phyloP scores from a whole-genome alignment of 2,888 invertebrate genomes.

The Eilema caniola region DNA sequence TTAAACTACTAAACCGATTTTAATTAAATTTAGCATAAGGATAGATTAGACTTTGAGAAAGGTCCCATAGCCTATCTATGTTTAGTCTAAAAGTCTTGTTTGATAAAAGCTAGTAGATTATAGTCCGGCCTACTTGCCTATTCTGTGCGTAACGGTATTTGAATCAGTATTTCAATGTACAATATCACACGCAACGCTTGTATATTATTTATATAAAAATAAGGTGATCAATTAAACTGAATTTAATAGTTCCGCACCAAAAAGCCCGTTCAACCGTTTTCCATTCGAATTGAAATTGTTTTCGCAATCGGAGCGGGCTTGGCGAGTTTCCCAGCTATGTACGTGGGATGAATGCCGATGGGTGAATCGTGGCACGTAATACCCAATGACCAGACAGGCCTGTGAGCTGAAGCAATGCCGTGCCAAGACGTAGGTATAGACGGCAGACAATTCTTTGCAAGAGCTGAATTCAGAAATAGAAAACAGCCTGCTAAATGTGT shows the following conservation, averaged over 20 bases:
- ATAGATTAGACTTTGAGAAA: too few relatives aligned
- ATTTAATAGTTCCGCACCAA: conserved; percentile 50
- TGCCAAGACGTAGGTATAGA: conserved; percentile 15
- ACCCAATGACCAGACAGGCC: conserved; percentile 25
- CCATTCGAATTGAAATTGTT: conserved; percentile 58
- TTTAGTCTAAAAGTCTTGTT: too few relatives aligned
- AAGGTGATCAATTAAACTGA: conserved; percentile 48
- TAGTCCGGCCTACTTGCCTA: too few relatives aligned
- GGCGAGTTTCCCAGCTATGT: conserved; percentile 55
- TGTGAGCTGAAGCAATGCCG: conserved; percentile 34
- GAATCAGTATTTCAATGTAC: too few relatives aligned
- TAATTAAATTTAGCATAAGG: too few relatives aligned
- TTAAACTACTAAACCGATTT: too few relatives aligned
- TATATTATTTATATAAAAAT: conserved; percentile 32
- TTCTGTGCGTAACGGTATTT: too few relatives aligned
- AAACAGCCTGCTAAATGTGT: not conserved
- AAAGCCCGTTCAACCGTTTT: conserved; percentile 48
- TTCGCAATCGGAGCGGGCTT: conserved; percentile 55
- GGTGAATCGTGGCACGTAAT: conserved; percentile 19
- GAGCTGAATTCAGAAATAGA: not conserved
- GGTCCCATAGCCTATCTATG: too few relatives aligned
- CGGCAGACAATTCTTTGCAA: conserved; percentile 5
- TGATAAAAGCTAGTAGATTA: too few relatives aligned
- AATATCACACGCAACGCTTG: not conserved
- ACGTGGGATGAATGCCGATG: conserved; percentile 56